Evolutionary conservation across 2,113 vertebrate genomes (phyloP).

Genomic region (Collichthys lucidus): DNA sequence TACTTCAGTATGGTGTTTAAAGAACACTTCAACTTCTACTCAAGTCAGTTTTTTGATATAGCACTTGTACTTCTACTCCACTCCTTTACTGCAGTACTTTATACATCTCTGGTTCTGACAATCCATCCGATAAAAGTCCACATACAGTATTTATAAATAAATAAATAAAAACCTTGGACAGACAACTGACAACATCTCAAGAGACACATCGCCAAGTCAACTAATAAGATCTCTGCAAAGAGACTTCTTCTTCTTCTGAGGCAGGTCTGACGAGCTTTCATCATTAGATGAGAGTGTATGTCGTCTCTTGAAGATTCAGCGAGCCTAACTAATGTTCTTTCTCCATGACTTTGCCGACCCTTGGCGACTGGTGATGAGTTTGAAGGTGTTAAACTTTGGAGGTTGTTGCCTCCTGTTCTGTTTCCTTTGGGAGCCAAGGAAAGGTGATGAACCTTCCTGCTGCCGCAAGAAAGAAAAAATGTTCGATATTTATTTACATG

Average conservation of each 20-base stretch:
- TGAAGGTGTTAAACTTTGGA: slow-evolving; percentile 12
- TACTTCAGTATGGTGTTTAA: too few relatives aligned
- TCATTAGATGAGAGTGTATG: neutral
- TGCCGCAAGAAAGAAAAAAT: neutral
- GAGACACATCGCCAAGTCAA: neutral
- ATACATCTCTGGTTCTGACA: too few relatives aligned
- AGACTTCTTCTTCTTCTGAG: slow-evolving; percentile 3
- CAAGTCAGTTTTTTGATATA: too few relatives aligned
- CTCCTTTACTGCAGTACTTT: too few relatives aligned
- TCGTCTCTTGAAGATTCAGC: neutral
- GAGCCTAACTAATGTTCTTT: slow-evolving; percentile 5
- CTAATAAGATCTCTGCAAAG: neutral
- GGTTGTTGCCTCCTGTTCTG: neutral
- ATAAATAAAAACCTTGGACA: too few relatives aligned
- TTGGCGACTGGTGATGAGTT: neutral
- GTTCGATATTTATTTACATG: too few relatives aligned
- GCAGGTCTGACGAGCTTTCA: slow-evolving; percentile 4
- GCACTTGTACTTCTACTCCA: too few relatives aligned
- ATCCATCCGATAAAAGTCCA: too few relatives aligned
- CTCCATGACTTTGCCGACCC: slow-evolving; percentile 8
- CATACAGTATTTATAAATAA: too few relatives aligned
- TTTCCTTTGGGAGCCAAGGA: slow-evolving; percentile 7
- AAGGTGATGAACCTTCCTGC: slow-evolving; percentile 21
- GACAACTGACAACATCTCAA: too few relatives aligned
- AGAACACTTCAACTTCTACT: too few relatives aligned